A percentile compares a stretch with the other conserved stretches of the same genome.
Evolutionary conservation across 2,888 invertebrate genomes (phyloP).

Genomic region (Pteria penguin): DNA sequence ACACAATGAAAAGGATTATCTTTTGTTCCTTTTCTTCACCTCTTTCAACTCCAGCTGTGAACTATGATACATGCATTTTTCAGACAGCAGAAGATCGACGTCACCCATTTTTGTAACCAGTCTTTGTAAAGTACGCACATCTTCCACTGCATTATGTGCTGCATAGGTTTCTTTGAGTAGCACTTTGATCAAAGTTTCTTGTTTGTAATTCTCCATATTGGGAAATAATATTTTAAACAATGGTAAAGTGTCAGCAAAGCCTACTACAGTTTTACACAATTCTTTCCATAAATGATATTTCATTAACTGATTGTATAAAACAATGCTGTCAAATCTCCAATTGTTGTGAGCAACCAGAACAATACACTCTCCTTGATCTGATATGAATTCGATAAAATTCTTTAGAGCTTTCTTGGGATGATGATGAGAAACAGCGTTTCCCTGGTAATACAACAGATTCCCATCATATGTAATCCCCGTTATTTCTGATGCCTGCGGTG

Average conservation of each 20-base stretch:
- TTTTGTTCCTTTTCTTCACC: no score
- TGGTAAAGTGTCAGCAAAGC: slow-evolving; percentile 2
- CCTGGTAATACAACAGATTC: not conserved
- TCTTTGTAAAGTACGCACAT: not conserved
- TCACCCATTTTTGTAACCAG: not conserved
- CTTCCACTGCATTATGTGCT: not conserved
- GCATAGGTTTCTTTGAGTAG: not conserved
- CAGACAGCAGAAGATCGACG: not conserved
- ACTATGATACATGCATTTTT: not conserved
- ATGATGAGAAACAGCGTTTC: no score
- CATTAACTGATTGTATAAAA: not conserved
- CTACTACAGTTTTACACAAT: slow-evolving; percentile 6
- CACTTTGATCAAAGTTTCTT: not conserved
- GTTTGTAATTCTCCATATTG: not conserved
- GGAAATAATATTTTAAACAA: not conserved
- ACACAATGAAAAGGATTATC: no score
- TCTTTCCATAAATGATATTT: not conserved
- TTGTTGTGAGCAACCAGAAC: not conserved
- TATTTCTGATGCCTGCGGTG: not conserved
- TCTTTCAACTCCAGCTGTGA: no score
- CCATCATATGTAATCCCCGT: not conserved
- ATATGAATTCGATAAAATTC: no score
- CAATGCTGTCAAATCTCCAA: not conserved
- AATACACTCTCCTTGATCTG: not conserved
- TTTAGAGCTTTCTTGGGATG: no score